phyloP scores from a whole-genome alignment of 2,888 invertebrate species.

The Pherbina coryleti region DNA sequence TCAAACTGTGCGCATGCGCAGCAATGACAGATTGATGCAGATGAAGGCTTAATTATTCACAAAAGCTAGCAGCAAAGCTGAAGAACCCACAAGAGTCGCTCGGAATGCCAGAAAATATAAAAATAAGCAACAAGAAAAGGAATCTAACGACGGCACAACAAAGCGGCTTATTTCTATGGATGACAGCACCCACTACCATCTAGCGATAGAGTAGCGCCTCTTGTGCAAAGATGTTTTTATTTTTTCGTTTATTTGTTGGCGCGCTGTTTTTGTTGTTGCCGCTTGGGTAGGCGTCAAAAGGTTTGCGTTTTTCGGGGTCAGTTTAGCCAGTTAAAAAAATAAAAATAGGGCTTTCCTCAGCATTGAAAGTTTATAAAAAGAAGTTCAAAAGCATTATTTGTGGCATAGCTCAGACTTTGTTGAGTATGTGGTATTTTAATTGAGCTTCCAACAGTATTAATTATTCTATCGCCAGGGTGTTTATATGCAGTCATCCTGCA shows the following conservation, averaged over 20 bases:
- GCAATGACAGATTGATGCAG: constrained; percentile 52
- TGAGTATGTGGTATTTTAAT: too few relatives aligned
- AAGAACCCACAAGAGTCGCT: neutral
- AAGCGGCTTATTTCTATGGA: constrained; percentile 14
- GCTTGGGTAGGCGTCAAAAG: neutral
- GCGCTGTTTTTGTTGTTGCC: neutral
- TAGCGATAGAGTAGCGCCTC: neutral
- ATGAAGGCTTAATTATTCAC: constrained; percentile 63
- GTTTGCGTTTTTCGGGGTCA: constrained; percentile 1
- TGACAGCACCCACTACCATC: neutral
- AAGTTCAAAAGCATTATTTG: neutral
- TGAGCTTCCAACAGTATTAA: too few relatives aligned
- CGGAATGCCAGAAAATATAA: neutral
- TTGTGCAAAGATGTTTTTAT: neutral
- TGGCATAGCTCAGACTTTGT: neutral
- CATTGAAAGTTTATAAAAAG: neutral
- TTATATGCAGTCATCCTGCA: too few relatives aligned
- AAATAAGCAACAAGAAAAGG: neutral
- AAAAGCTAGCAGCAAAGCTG: constrained; percentile 12
- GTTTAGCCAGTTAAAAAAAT: neutral
- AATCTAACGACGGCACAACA: neutral
- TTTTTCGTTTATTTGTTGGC: too few relatives aligned
- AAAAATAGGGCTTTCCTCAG: neutral
- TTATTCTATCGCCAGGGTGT: too few relatives aligned
- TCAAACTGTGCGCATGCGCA: constrained; percentile 64